Percentiles rank a stretch among this genome's conserved stretches.
phyloP scores from a whole-genome alignment of 2,888 invertebrate species.

The Oscheius sp. region DNA sequence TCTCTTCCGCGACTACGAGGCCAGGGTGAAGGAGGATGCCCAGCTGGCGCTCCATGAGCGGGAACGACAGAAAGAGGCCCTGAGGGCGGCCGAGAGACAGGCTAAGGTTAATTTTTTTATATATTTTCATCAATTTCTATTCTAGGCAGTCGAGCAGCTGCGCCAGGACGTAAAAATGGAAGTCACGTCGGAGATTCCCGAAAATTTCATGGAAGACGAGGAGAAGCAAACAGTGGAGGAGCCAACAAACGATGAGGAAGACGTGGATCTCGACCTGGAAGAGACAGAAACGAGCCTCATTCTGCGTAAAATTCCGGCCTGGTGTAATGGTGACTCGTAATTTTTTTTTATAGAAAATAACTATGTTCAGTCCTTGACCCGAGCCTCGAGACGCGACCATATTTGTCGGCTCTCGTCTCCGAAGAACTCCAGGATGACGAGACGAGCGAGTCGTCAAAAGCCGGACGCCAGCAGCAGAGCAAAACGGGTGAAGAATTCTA shows the following conservation, averaged over 20 bases:
- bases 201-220: conserved; percentile 22
- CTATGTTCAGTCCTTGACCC: conserved; percentile 47
- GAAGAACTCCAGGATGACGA: conserved; percentile 36
- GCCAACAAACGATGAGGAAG: conserved; percentile 25
- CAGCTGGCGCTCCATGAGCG: conserved; percentile 15
- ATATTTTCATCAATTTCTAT: too few relatives aligned
- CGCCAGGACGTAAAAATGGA: conserved; percentile 1
- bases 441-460: neutral
- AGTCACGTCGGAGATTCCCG: conserved; percentile 2
- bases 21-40: conserved; percentile 31
- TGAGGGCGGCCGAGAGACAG: neutral
- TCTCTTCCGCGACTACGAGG: conserved; percentile 33
- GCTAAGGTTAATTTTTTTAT: neutral
- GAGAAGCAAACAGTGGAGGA: neutral
- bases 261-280: conserved; percentile 27
- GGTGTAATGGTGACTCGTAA: conserved; percentile 16
- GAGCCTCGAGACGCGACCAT: conserved; percentile 46
- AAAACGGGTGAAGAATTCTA: conserved; percentile 16
- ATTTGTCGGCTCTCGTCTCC: conserved; percentile 40
- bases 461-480: neutral
- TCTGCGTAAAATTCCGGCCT: conserved; percentile 21
- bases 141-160: neutral
- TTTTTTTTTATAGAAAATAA: neutral
- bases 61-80: conserved; percentile 22
- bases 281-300: conserved; percentile 38